phyloP scores from a whole-genome alignment of 2,113 vertebrate genomes.

The Platichthys flesus region DNA sequence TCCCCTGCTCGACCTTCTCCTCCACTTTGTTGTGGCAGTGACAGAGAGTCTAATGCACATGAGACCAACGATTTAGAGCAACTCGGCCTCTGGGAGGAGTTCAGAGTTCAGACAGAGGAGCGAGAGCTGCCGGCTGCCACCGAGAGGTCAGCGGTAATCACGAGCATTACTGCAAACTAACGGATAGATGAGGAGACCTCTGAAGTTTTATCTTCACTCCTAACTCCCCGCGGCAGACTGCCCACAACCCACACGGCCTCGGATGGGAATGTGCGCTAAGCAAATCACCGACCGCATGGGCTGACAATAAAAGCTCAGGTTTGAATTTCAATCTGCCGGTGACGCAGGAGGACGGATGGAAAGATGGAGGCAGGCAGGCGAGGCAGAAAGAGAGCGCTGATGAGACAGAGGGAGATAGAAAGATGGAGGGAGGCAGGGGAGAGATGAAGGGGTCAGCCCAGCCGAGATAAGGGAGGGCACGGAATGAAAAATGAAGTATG shows the following conservation, averaged over 20 bases:
- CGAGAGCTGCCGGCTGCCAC: constrained; percentile 4
- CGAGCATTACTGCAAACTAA: constrained; percentile 66
- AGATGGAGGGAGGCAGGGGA: constrained; percentile 44
- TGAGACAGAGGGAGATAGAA: constrained; percentile 63
- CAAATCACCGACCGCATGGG: constrained; percentile 57
- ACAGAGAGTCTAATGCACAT: constrained; percentile 17
- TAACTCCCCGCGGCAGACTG: constrained; percentile 56
- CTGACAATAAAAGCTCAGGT: constrained; percentile 60
- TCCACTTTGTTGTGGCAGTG: constrained; percentile 10
- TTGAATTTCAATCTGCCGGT: constrained; percentile 73
- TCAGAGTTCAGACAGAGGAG: constrained; percentile 41
- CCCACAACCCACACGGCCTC: constrained; percentile 52
- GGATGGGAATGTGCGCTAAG: constrained; percentile 47
- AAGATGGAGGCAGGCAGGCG: constrained; percentile 49
- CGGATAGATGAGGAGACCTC: constrained; percentile 35
- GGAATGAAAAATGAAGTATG: constrained; percentile 50
- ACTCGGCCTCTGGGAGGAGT: constrained; percentile 35
- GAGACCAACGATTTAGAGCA: constrained; percentile 13
- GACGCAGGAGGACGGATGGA: constrained; percentile 59
- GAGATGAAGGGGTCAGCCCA: constrained; percentile 75
- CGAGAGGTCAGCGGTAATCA: constrained; percentile 46
- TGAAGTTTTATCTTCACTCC: constrained; percentile 66
- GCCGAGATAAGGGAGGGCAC: constrained; percentile 73
- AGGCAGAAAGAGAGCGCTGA: constrained; percentile 50
- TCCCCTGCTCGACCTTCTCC: neutral